Percentiles rank a stretch among this genome's conserved stretches.
These are phyloP conservation scores for Tetranychus urticae DNA, from an alignment of 1,140 invertebrate species.

Conservation along the genomic window DNA sequence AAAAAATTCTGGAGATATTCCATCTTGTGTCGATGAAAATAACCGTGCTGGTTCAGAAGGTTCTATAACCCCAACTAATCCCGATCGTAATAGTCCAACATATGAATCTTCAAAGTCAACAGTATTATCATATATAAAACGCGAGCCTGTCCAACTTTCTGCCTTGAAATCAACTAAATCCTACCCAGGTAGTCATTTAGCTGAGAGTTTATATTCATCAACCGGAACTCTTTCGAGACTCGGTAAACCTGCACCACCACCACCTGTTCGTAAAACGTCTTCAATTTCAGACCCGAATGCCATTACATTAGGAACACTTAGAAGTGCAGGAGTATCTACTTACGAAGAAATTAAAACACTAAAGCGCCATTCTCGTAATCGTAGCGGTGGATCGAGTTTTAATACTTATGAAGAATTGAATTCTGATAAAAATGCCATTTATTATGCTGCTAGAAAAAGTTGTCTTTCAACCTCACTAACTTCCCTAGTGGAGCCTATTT, in stretches of 20 bases:
- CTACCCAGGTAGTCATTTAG: background rate
- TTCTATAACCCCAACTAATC: constrained; percentile 8
- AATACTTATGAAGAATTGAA: background rate
- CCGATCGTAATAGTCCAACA: background rate
- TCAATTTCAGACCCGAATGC: constrained; percentile 10
- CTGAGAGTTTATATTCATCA: background rate
- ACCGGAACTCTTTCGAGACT: background rate
- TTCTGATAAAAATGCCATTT: background rate
- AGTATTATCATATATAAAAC: background rate
- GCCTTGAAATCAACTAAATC: background rate
- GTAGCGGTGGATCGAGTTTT: background rate
- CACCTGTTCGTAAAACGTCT: constrained; percentile 5
- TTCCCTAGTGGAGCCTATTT: background rate
- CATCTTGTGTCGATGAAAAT: background rate
- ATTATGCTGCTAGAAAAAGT: background rate
- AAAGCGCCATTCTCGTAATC: background rate
- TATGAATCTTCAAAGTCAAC: background rate
- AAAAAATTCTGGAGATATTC: background rate
- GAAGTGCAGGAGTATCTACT: constrained; percentile 3
- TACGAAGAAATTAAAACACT: constrained; percentile 5
- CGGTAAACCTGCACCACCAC: constrained; percentile 3
- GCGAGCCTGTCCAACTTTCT: background rate
- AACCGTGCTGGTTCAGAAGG: background rate
- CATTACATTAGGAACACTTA: constrained; percentile 7
- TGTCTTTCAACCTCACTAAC: background rate